Base-by-base conservation (phyloP, 2,888 invertebrate species). In the Agrochola lychnidis region DNA sequence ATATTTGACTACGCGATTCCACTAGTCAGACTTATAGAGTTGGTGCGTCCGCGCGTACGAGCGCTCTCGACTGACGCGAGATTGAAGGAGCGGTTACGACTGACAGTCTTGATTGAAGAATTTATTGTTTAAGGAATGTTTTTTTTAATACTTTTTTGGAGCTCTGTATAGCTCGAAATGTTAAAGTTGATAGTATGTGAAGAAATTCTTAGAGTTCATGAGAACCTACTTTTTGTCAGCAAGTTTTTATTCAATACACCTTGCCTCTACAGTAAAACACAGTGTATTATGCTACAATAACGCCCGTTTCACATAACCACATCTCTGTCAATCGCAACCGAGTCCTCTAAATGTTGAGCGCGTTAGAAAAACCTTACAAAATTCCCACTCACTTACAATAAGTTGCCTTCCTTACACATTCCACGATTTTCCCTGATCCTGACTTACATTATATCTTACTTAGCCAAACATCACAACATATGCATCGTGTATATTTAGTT, bases 401-500 rank as follows among this genome's bases (percentile, higher is more conserved):
- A 73, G 72, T 84, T 64, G 45, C 68, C 51, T 70, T 70, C 81
- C 80, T 76, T 61, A 70, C 59, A 82, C 90, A 82, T 87, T 88
- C 91, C 91, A 87, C 91, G 90, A 91, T 88, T 86, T 90, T 91
- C 94, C 94, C 93, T 90, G 94, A 93, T 79, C 88, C 92, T 94
- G 95, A 95, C 95, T 93, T 94, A 95, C 92, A 93, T 92, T 93
- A 92, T 94, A 92, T 94, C 94, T 93, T 94, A 94, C 93, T 90
- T 91, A 91, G 94, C 95, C 95, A 92, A 94, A 94, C 96, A 96
- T 96, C 96, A 96, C 96, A 95, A 93, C 91, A 89, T 90, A 90
- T 90, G 92, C 91, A 90, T 89, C 83, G 86, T 91, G 86, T 90
- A 90, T 87, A 90, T 89, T 89, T 90, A 88, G 86, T 86, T 75